A percentile compares a stretch with the other conserved stretches of the same genome.
These are phyloP conservation scores for Macrophya alboannulata DNA, from an alignment of 2,888 invertebrate species.

Conservation along the genomic window DNA sequence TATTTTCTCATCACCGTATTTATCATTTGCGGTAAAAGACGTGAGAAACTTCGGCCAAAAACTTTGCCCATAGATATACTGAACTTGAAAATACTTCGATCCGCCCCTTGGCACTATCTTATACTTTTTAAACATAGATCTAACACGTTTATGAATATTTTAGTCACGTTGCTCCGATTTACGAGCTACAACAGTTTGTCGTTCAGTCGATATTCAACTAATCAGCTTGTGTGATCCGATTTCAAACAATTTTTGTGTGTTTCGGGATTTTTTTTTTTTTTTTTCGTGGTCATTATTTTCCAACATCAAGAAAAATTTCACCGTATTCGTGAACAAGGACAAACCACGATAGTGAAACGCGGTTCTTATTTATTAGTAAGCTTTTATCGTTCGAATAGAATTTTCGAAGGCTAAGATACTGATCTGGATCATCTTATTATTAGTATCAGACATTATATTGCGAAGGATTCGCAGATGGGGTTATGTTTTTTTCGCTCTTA, in stretches of 20 bases:
- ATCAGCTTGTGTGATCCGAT: not conserved
- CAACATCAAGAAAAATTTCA: too few relatives aligned
- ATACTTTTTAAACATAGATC: not conserved
- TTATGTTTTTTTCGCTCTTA: not conserved
- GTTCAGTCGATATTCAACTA: not conserved
- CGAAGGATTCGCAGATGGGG: not conserved
- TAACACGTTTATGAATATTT: not conserved
- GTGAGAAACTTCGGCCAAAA: conserved; percentile 2
- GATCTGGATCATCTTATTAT: not conserved
- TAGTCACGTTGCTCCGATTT: not conserved
- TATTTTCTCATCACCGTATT: conserved; percentile 10
- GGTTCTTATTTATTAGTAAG: too few relatives aligned
- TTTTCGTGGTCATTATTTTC: too few relatives aligned
- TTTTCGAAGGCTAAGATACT: not conserved
- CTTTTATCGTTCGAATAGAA: not conserved
- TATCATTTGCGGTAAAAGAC: not conserved
- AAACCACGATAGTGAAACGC: too few relatives aligned
- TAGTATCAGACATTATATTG: not conserved
- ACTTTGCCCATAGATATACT: not conserved
- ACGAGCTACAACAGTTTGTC: conserved; percentile 13
- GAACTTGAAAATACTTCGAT: conserved; percentile 51
- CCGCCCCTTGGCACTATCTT: conserved; percentile 32
- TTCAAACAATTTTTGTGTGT: not conserved
- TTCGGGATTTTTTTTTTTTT: too few relatives aligned
- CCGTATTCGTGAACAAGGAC: too few relatives aligned